phyloP scores from a whole-genome alignment of 2,888 invertebrate species.

The Yponomeuta evonymella region DNA sequence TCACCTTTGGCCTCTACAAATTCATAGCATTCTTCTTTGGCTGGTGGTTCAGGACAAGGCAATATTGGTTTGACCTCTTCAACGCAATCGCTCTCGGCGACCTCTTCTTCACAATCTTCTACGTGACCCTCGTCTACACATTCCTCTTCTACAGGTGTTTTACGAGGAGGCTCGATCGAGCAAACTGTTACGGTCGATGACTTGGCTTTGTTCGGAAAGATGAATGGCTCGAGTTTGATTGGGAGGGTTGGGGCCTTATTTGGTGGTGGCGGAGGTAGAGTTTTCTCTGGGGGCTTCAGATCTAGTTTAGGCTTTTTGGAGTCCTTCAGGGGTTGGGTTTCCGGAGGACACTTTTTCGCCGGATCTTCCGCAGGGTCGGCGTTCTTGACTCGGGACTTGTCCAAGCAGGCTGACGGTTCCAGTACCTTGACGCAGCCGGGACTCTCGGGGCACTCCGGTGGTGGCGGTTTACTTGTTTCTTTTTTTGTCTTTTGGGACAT shows the following conservation, averaged over 20 bases:
- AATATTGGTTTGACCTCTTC: background rate
- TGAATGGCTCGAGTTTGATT: background rate
- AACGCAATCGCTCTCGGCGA: background rate
- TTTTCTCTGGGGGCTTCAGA: background rate
- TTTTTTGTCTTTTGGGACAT: background rate
- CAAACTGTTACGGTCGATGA: background rate
- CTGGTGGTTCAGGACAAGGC: too few species aligned
- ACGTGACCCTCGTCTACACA: background rate
- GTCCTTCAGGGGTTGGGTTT: background rate
- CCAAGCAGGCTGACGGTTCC: background rate
- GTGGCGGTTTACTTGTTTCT: background rate
- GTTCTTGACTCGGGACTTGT: background rate
- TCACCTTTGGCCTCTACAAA: background rate
- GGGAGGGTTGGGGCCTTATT: background rate
- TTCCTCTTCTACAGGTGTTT: background rate
- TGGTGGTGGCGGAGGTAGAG: background rate
- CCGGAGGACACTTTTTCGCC: background rate
- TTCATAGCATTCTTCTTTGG: background rate
- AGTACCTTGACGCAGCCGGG: background rate
- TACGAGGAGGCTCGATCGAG: background rate
- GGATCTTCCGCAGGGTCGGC: background rate
- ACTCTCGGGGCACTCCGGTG: background rate
- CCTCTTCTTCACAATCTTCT: background rate
- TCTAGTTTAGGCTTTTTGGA: background rate
- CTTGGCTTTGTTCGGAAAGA: background rate